Evolutionary conservation across 2,888 invertebrate genomes (phyloP), one percentile per base, ranked within the genome.

Genomic region (Chrysodeixis includens): DNA sequence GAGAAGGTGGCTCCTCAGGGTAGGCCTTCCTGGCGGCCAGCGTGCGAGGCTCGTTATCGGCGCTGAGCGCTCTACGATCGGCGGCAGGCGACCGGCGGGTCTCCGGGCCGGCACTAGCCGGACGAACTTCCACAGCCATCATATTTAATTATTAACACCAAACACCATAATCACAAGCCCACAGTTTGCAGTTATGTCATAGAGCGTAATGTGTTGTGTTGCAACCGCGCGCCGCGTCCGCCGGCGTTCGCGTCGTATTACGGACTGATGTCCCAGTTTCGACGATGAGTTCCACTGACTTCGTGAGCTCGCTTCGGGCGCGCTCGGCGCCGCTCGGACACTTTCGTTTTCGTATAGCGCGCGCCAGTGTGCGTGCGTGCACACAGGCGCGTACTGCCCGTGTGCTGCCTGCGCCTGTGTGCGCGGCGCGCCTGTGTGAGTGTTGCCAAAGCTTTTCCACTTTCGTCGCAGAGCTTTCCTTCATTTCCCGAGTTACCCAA

Each of bases 261-360:
- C 95, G 92, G 93, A 96, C 96, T 95, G 96, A 96, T 96, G 96
- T 96, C 96, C 96, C 96, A 96, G 95, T 96, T 96, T 95, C 93
- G 90, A 86, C 93, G 93, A 90, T 91, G 93, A 95, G 94, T 95
- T 95, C 93, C 86, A 95, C 94, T 93, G 93, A 93, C 94, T 95
- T 90, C 91, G 95, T 94, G 92, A 93, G 94, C 93, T 87, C 90
- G 92, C 92, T 89, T 95, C 96, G 96, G 95, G 88, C 74, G 86
- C 89, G 89, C 88, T 95, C 95, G 95, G 91, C 90, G 83, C 72
- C 82, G 84, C 79, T 95, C 95, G 95, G 88, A 85, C 93, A 95
- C 95, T 95, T 95, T 95, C 95, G 94, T 95, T 95, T 95, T 95
- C 95, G 92, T 92, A 88, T 86, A 80, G 89, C 82, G 84, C 86